phyloP scores from a whole-genome alignment of 1,140 invertebrate species.

The Drosophila virilis region DNA sequence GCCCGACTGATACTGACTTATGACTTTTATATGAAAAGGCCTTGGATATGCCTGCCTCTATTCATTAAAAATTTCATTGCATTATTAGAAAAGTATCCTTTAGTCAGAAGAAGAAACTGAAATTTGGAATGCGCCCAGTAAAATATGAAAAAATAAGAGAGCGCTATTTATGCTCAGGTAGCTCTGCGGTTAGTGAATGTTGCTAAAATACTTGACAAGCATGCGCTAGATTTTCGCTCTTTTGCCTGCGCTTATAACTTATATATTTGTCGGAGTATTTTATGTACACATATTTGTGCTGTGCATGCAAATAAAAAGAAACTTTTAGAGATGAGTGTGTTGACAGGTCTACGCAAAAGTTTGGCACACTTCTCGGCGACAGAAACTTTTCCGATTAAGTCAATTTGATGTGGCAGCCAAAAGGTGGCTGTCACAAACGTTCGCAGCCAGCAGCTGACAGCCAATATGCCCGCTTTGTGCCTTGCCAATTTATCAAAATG shows the following conservation, averaged over 20 bases:
- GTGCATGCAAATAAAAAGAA: constrained; percentile 3
- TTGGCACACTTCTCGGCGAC: constrained; percentile 32
- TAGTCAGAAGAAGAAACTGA: background rate
- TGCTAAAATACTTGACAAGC: constrained; percentile 8
- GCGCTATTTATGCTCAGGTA: constrained; percentile 6
- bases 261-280: background rate
- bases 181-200: background rate
- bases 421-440: constrained; percentile 16
- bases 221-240: constrained; percentile 14
- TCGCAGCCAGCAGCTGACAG: background rate
- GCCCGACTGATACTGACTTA: too few species aligned
- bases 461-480: background rate
- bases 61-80: too few species aligned
- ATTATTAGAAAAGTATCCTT: too few species aligned
- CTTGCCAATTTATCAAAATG: background rate
- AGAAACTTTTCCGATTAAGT: constrained; percentile 65
- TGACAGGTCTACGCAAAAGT: constrained; percentile 33
- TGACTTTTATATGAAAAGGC: too few species aligned
- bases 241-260: background rate
- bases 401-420: constrained; percentile 43
- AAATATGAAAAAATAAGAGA: background rate
- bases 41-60: too few species aligned
- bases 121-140: constrained; percentile 3
- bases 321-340: constrained; percentile 16
- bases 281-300: constrained; percentile 10